phyloP scores from a whole-genome alignment of 1,140 invertebrate genomes.

The Drosophila kepulauana region DNA sequence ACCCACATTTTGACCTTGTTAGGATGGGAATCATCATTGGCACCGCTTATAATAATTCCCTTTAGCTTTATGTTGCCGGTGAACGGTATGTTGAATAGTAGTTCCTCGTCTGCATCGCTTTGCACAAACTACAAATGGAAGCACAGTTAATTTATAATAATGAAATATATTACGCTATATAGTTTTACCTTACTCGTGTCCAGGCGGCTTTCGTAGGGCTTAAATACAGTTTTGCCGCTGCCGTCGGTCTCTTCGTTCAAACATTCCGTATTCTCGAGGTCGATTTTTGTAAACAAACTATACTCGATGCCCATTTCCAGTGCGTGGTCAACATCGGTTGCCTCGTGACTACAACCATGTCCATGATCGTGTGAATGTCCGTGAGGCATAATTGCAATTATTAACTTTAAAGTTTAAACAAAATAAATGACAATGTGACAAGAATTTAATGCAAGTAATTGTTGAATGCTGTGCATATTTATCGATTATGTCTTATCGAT shows the following conservation, averaged over 20 bases:
- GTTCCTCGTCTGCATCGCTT: slow-evolving; percentile 97
- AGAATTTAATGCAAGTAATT: slow-evolving; percentile 50
- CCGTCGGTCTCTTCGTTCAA: slow-evolving; percentile 95
- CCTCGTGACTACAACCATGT: slow-evolving; percentile 71
- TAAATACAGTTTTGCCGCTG: slow-evolving; percentile 95
- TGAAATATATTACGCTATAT: neutral
- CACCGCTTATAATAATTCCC: slow-evolving; percentile 95
- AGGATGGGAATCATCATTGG: slow-evolving; percentile 93
- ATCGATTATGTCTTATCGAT: slow-evolving; percentile 33
- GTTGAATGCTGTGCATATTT: slow-evolving; percentile 16
- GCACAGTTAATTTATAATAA: neutral
- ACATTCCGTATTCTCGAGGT: slow-evolving; percentile 94
- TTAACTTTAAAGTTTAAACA: slow-evolving; percentile 21
- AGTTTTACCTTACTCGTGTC: slow-evolving; percentile 85
- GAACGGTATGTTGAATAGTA: slow-evolving; percentile 98
- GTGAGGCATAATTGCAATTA: slow-evolving; percentile 70
- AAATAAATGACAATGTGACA: slow-evolving; percentile 41
- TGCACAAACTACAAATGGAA: slow-evolving; percentile 92
- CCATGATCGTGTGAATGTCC: slow-evolving; percentile 79
- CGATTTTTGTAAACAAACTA: slow-evolving; percentile 95
- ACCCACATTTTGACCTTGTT: slow-evolving; percentile 94
- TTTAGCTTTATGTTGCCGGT: slow-evolving; percentile 97
- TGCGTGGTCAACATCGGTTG: slow-evolving; percentile 86
- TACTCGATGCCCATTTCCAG: slow-evolving; percentile 94
- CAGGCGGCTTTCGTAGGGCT: slow-evolving; percentile 95